phyloP scores from a whole-genome alignment of 2,888 invertebrate species.

The Rhagium mordax region DNA sequence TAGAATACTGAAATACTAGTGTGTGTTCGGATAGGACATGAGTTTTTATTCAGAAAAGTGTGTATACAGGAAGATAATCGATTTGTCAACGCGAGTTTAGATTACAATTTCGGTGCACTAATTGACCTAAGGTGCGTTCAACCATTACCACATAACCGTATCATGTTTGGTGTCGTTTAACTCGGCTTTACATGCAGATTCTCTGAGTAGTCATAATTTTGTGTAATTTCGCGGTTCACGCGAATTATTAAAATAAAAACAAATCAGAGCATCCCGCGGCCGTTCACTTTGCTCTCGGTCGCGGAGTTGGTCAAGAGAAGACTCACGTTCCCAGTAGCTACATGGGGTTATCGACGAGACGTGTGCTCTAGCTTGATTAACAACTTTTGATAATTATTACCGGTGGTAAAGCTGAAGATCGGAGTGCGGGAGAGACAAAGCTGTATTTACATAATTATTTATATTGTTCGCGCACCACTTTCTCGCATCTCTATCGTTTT shows the following conservation, averaged over 20 bases:
- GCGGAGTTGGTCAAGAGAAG: conserved; percentile 39
- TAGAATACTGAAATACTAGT: conserved; percentile 29
- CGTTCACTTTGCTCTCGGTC: conserved; percentile 55
- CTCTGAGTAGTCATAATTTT: conserved; percentile 31
- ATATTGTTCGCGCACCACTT: conserved; percentile 36
- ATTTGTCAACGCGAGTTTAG: conserved; percentile 73
- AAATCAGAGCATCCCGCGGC: conserved; percentile 51
- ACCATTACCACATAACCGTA: conserved; percentile 61
- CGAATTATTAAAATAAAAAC: conserved; percentile 36
- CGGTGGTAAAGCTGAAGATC: conserved; percentile 36
- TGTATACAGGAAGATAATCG: conserved; percentile 71
- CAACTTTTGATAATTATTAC: conserved; percentile 59
- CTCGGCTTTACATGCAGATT: conserved; percentile 53
- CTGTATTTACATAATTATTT: conserved; percentile 36
- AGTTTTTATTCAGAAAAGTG: conserved; percentile 55
- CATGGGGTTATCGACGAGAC: conserved; percentile 47
- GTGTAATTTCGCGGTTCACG: conserved; percentile 27
- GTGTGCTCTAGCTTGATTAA: conserved; percentile 62
- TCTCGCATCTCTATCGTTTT: conserved; percentile 32
- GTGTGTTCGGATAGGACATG: conserved; percentile 39
- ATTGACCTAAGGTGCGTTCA: conserved; percentile 72
- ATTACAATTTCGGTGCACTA: conserved; percentile 72
- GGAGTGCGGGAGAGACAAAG: conserved; percentile 39
- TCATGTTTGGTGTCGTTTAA: conserved; percentile 68
- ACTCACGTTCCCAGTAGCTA: conserved; percentile 39